Base-by-base conservation (phyloP, 2,113 vertebrate genomes). In the Nicator chloris region DNA sequence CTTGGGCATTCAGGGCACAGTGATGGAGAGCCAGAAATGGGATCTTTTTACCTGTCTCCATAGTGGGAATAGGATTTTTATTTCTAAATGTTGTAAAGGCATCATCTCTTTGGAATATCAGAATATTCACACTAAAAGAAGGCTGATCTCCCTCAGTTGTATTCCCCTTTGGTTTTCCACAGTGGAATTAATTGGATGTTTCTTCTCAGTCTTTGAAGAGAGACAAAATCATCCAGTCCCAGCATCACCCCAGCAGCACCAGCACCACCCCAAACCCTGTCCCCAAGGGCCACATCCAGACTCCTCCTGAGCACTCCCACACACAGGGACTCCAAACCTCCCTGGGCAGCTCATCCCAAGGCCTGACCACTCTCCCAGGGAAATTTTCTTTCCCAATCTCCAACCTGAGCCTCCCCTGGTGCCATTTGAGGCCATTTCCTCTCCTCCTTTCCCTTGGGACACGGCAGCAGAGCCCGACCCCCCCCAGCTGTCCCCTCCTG, bases 231-330 rank as follows among this genome's bases (percentile, higher is more conserved):
- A 45, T 4, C 45, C 53, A n/a, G 45, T 53, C 1, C 39, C 24
- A 68, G 6, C 6, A 1, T 35, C 45, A 21, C 10, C 14, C n/a
- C 49, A 80, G 49, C 6, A 0, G 0, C 66, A 56, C 2, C 75
- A 72, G 14, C 15, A 50, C 1, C 86, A 13, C 21, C 49, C 47
- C 49, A 35, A 54, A 11, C 4, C 66, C 42, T 42, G 59, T 64
- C 66, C 59, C 68, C 59, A 65, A 3, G 76, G 39, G 68, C 27
- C 86, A 72, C 68, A 27, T 23, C 35, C 86, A 65, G 35, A 11
- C 42, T 37, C 2, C 40, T 64, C 49, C 6, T 19, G 40, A 7
- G 1, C 64, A 28, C n/a, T 61, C 0, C 45, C 45, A 45, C 4
- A 39, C 2, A 31, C 47, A 61, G 64, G 0, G 28, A 80, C 50